Evolutionary conservation across 2,888 invertebrate genomes (phyloP).

Genomic region (Tiliacea citrago): DNA sequence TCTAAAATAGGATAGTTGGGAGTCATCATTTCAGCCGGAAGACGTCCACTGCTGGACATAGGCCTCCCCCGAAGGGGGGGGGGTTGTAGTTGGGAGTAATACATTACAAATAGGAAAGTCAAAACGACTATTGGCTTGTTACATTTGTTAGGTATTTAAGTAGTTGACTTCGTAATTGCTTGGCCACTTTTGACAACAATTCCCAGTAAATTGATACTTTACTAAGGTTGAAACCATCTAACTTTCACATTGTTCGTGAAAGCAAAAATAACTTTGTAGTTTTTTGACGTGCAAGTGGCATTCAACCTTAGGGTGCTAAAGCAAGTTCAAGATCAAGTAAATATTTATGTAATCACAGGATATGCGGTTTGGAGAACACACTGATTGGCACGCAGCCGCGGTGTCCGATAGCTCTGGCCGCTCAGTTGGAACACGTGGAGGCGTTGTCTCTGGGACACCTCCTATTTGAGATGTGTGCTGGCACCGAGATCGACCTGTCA

Average conservation of each 20-base stretch:
- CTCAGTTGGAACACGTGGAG: constrained; percentile 86
- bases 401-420: constrained; percentile 79
- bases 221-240: neutral
- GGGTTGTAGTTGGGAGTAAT: too few species aligned
- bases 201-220: neutral
- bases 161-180: neutral
- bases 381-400: constrained; percentile 94
- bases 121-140: neutral
- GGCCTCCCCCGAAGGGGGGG: too few species aligned
- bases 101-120: neutral
- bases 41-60: too few species aligned
- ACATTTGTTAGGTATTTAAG: neutral
- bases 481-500: constrained; percentile 94
- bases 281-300: too few species aligned
- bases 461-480: constrained; percentile 97
- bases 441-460: constrained; percentile 94
- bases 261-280: neutral
- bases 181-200: neutral
- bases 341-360: constrained; percentile 81
- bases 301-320: neutral
- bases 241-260: neutral
- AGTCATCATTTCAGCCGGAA: too few species aligned
- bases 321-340: neutral
- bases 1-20: neutral
- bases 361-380: constrained; percentile 96